Percentiles rank a stretch among this genome's conserved stretches.
These are phyloP conservation scores for Rhabdomys pumilio DNA, from an alignment of 2,797 vertebrate genomes.

Conservation along the genomic window DNA sequence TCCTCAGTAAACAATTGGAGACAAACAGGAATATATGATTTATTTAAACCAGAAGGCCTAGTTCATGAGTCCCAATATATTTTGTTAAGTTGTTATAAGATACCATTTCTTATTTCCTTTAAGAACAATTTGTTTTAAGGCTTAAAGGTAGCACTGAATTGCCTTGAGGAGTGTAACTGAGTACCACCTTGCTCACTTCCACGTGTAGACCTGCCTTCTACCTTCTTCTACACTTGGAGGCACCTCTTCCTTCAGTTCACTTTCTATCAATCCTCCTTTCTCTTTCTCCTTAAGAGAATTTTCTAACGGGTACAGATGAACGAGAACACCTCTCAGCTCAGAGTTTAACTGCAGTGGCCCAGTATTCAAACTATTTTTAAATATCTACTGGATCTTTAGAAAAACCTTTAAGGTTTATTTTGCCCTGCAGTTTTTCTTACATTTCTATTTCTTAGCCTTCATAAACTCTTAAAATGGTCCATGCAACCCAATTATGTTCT, in stretches of 20 bases:
- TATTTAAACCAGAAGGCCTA: constrained; percentile 1
- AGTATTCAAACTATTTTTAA: neutral
- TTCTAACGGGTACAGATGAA: neutral
- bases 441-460: neutral
- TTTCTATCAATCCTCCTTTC: neutral
- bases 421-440: fast-evolving
- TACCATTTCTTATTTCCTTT: constrained; percentile 45
- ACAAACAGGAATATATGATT: constrained; percentile 9
- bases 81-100: constrained; percentile 30
- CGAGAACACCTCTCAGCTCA: fast-evolving
- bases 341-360: neutral
- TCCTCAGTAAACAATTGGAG: constrained; percentile 54
- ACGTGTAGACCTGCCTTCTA: neutral
- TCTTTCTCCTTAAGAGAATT: neutral
- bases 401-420: neutral
- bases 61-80: neutral
- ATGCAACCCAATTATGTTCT: neutral
- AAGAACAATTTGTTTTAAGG: constrained; percentile 7
- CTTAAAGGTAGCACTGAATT: neutral
- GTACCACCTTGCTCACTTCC: neutral
- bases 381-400: neutral
- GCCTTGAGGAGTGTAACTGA: neutral
- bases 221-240: neutral
- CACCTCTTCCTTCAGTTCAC: neutral
- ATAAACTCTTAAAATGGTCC: neutral